These are phyloP conservation scores for Lethenteron camtschaticum DNA, from an alignment of 2,113 vertebrate species.

Conservation along the genomic window DNA sequence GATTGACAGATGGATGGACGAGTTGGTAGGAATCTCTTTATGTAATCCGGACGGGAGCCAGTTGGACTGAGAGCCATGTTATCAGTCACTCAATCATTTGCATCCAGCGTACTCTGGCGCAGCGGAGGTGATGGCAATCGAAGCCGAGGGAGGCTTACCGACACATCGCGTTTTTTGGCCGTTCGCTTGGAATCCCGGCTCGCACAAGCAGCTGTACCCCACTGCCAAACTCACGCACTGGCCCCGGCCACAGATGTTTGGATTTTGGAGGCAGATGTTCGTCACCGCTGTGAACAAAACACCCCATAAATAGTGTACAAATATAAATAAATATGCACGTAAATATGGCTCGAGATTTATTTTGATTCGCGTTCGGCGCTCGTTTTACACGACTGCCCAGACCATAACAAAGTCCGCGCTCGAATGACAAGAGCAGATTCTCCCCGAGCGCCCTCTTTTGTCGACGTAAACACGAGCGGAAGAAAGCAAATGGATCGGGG, in stretches of 20 bases:
- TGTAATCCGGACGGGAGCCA: too few relatives aligned
- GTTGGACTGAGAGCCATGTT: too few relatives aligned
- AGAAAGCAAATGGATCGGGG: too few relatives aligned
- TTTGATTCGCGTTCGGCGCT: neutral
- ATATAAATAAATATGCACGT: neutral
- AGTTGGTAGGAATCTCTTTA: too few relatives aligned
- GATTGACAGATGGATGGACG: too few relatives aligned
- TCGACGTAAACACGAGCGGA: too few relatives aligned
- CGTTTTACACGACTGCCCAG: neutral
- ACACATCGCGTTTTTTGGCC: slow-evolving; percentile 16
- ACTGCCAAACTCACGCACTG: slow-evolving; percentile 37
- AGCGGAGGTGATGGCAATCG: too few relatives aligned
- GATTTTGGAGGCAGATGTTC: slow-evolving; percentile 42
- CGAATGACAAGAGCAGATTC: too few relatives aligned
- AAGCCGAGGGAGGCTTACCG: too few relatives aligned
- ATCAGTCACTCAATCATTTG: too few relatives aligned
- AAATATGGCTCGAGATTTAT: neutral
- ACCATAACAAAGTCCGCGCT: neutral
- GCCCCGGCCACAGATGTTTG: slow-evolving; percentile 52
- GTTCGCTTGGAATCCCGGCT: slow-evolving; percentile 40
- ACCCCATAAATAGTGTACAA: neutral
- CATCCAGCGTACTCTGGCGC: too few relatives aligned
- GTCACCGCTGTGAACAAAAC: slow-evolving; percentile 17
- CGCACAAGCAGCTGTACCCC: slow-evolving; percentile 44
- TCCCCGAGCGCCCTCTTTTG: too few relatives aligned